A percentile compares a stretch with the other conserved stretches of the same genome.
These are phyloP conservation scores for Emmelina monodactyla DNA, from an alignment of 2,888 invertebrate species.

Conservation along the genomic window DNA sequence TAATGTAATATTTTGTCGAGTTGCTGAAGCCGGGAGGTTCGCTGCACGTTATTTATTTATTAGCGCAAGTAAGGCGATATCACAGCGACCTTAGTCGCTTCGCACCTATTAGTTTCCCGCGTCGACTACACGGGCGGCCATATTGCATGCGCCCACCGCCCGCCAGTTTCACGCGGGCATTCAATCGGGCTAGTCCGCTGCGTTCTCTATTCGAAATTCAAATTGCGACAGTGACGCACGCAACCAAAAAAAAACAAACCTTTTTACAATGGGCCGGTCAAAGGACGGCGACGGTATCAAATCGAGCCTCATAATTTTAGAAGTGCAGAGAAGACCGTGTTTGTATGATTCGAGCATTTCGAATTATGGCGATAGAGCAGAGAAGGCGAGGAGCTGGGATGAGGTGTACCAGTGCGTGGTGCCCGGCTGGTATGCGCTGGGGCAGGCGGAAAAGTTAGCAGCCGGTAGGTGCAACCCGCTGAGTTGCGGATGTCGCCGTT, in stretches of 20 bases:
- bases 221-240: too few species aligned
- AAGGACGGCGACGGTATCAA: conserved; percentile 51
- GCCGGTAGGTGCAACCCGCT: conserved; percentile 45
- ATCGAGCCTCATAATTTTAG: conserved; percentile 43
- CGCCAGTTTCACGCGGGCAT: conserved; percentile 57
- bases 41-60: conserved; percentile 52
- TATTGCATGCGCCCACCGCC: conserved; percentile 27
- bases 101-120: conserved; percentile 47
- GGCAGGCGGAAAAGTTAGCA: conserved; percentile 42
- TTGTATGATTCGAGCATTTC: conserved; percentile 49
- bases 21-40: not conserved
- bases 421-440: conserved; percentile 47
- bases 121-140: conserved; percentile 34
- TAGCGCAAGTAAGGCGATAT: conserved; percentile 45
- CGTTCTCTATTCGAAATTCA: too few species aligned
- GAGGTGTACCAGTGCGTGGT: conserved; percentile 54
- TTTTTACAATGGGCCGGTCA: conserved; percentile 39
- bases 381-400: conserved; percentile 55
- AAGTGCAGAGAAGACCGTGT: conserved; percentile 50
- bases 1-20: too few species aligned
- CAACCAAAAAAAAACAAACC: conserved; percentile 16
- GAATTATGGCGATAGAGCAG: conserved; percentile 49
- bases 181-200: conserved; percentile 37
- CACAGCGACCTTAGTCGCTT: conserved; percentile 32
- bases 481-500: conserved; percentile 25